Base-by-base conservation (phyloP, 1,140 invertebrate species). In the Procambarus virginalis region DNA sequence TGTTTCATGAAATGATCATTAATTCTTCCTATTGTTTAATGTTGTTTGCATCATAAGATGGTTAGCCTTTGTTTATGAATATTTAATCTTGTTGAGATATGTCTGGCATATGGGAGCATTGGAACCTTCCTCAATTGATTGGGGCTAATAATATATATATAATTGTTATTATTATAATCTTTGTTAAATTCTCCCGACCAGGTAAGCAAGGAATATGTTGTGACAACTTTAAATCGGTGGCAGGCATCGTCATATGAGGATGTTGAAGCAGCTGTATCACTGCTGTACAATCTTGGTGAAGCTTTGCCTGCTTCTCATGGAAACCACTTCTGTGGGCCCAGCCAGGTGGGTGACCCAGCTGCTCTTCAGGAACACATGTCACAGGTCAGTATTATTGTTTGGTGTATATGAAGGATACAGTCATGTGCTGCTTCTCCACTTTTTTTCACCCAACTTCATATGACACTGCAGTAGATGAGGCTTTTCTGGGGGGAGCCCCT, bases 211-310 rank as follows among this genome's bases (percentile, higher is more conserved):
- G 93, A 93, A 84, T 93, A 94, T n/a, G 93, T 95, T 12, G 93
- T 92, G 14, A 93, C 92, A n/a, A 94, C 94, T 0, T 92, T 95
- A 73, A 92, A 93, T 12, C 93, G 94, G 45, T 95, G 95, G 95
- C 93, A 94, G 76, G 92, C 89, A 3, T 92, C 93, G 60, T 91
- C 94, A 55, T 94, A 94, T 70, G 91, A 94, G 87, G 95, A 95
- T 91, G 93, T 95, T 55, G 95, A 96, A 93, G 93, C 95, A 77
- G 94, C 95, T 12, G 94, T 96, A 51, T 93, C 93, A 22, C 92
- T 95, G 51, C 90, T 96, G 55, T 95, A 96, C 92, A 93, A 94
- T 80, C 91, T 95, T 34, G 95, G 95, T 51, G 95, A 96, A 93
- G 94, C 94, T 76, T 84, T 95, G 68, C 94, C 94, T 77, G 93